Evolutionary conservation across 2,113 vertebrate species (phyloP), one percentile per base, ranked within the genome.

Genomic region (Arenaria interpres): DNA sequence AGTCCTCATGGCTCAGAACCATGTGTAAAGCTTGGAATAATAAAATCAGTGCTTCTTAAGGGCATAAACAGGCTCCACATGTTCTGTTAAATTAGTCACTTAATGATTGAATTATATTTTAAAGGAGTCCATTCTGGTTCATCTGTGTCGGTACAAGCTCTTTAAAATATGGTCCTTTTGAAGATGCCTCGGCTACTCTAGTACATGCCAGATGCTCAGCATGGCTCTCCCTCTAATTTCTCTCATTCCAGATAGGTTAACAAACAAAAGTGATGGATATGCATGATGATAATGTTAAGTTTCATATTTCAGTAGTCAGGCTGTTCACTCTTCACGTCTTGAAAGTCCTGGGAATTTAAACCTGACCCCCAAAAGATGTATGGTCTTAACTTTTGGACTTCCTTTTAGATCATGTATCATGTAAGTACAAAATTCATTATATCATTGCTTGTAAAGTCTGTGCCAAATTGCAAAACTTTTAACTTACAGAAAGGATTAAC

Each of bases 401-500:
- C 94, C 93, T 95, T 96, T 97, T 74, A 97, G 92, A 97, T 98
- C 96, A 95, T 92, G 87, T 97, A 97, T 97, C 95, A 96, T 95
- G 66, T 85, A 96, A 97, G 79, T 90, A 96, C 76, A 94, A 94
- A 95, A 95, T 94, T 96, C 71, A 88, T 96, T 96, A 73, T 96
- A 94, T 88, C 92, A 86, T 74, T 94, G 62, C 79, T 81, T 79
- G 86, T 74, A 96, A 92, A 95, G 45, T 56, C 89, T 80, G 89
- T 96, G 96, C 96, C 97, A 97, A 97, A 96, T 92, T 84, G 82
- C 79, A 95, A 88, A 80, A 95, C 87, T 78, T 96, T 97, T 96
- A 93, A 94, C 90, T 97, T 67, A 14, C 59, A 96, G 83, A 98
- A 93, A 97, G 92, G 93, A 96, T 94, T 85, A 97, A 79, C 78